Evolutionary conservation across 2,113 vertebrate species (phyloP).

Genomic region (Myotis lucifugus): DNA sequence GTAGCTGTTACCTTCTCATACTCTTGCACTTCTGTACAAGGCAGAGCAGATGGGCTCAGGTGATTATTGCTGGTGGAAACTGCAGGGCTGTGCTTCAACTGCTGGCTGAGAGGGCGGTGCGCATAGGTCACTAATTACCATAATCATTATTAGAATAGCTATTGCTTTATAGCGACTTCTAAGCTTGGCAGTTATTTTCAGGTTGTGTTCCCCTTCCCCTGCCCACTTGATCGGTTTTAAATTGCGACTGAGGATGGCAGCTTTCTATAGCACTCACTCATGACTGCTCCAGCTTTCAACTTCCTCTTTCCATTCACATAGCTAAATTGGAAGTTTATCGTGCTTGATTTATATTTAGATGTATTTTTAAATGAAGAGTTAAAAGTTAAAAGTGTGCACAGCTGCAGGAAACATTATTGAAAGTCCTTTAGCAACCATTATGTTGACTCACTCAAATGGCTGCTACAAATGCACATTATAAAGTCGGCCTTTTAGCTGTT

Average conservation of each 20-base stretch:
- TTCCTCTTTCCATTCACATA: constrained; percentile 85
- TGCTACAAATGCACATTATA: constrained; percentile 79
- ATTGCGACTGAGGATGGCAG: constrained; percentile 75
- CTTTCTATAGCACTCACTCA: constrained; percentile 84
- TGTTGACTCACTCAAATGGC: constrained; percentile 80
- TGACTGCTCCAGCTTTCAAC: constrained; percentile 81
- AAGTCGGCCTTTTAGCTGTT: constrained; percentile 78
- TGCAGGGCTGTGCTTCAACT: neutral
- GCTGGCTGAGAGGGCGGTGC: constrained; percentile 26
- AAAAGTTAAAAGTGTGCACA: constrained; percentile 84
- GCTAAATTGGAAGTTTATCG: constrained; percentile 85
- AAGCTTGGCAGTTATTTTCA: constrained; percentile 79
- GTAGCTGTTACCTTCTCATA: neutral
- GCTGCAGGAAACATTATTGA: constrained; percentile 85
- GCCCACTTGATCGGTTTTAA: constrained; percentile 82
- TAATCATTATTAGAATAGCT: constrained; percentile 66
- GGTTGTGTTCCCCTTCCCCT: constrained; percentile 71
- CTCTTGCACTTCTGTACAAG: neutral
- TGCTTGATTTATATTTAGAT: constrained; percentile 86
- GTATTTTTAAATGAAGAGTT: constrained; percentile 85
- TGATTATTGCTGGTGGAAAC: neutral
- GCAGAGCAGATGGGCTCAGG: neutral
- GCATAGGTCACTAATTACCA: constrained; percentile 64
- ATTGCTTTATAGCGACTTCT: constrained; percentile 78
- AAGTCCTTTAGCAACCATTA: constrained; percentile 83